Conservation (phyloP, 2,113 vertebrate species). For the Trogon surrucura region DNA sequence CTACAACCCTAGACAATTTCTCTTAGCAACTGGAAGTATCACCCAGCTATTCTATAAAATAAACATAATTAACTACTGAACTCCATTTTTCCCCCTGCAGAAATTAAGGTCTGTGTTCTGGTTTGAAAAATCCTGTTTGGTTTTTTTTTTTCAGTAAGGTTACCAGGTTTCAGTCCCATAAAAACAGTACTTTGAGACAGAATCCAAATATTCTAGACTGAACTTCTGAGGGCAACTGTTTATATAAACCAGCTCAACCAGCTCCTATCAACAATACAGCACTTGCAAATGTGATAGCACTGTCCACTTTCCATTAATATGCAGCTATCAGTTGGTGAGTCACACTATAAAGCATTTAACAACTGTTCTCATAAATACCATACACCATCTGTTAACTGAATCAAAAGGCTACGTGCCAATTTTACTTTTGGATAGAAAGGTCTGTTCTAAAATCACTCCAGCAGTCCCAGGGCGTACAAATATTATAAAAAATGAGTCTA, state of each 20-base stretch:
- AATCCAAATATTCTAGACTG: neutral
- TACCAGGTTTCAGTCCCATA: neutral
- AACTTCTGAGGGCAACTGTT: neutral
- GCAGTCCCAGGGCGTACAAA: neutral
- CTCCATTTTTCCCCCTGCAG: neutral
- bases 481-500: neutral
- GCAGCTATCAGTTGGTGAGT: constrained; percentile 60
- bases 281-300: constrained; percentile 27
- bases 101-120: neutral
- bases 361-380: constrained; percentile 57
- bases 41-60: neutral
- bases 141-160: neutral
- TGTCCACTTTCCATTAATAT: constrained; percentile 15
- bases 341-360: constrained; percentile 43
- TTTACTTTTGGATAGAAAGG: constrained; percentile 1
- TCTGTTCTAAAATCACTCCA: constrained; percentile 18
- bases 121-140: neutral
- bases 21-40: neutral
- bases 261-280: neutral
- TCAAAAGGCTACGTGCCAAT: constrained; percentile 27
- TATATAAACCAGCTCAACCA: constrained; percentile 5
- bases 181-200: neutral
- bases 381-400: constrained; percentile 61
- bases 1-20: neutral
- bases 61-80: neutral